Base-by-base conservation (phyloP, 2,888 invertebrate species). In the Papilio demoleus region DNA sequence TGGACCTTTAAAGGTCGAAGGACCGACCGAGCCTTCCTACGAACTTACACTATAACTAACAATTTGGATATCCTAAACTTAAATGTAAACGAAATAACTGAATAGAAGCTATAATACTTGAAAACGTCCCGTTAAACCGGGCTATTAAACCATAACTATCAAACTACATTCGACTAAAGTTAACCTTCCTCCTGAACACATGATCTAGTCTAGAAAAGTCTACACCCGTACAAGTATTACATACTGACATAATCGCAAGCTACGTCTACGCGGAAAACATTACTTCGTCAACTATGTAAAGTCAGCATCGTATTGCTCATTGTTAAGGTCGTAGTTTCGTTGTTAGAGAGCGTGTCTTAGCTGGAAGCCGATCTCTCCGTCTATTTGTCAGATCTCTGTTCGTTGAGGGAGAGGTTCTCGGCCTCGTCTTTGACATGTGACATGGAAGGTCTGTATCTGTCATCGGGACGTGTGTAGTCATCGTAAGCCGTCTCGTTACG, bases 1-100 rank as follows among this genome's bases (percentile, higher is more conserved):
- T 92, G 92, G 85, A 89, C 92, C 91, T 90, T 92, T 87, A 86
- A 91, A 90, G 91, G 91, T 91, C 84, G 83, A 81, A 81, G 81
- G 80, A 70, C 78, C 40, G n/a, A 31, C 24, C 40, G n/a, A 31
- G n/a, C 36, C 38, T 36, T 50, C 31, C 59, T 34, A 36, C 64
- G 40, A 59, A 31, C 82, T 88, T 87, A 87, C 61, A 61, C 72
- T 73, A 84, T 86, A 86, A 80, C 78, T 86, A 88, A 81, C 80
- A 76, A 81, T 85, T 88, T 86, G 85, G 85, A 85, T 78, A 82
- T 80, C 83, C 79, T 81, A 84, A 84, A 83, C 81, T 86, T 81
- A 73, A 73, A 73, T 70, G 72, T 65, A 70, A 70, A 72, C 64
- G 27, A 75, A 77, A 72, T 75, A 72, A 76, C 70, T 73, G 77